Evolutionary conservation across 2,113 vertebrate genomes (phyloP), one percentile per base, ranked within the genome.

Genomic region (Sorex araneus): DNA sequence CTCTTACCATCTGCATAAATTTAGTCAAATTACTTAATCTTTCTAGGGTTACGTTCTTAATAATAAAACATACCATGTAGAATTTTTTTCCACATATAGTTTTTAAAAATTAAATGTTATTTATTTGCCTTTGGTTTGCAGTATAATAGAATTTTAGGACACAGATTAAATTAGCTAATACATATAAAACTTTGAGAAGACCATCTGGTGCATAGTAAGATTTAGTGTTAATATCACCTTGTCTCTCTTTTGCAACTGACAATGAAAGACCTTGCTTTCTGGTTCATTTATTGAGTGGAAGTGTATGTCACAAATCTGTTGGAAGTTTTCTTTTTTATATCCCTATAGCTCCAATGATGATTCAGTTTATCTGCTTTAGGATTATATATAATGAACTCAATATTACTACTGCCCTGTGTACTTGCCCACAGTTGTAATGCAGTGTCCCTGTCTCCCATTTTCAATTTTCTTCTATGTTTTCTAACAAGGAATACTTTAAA

Each of bases 191-290:
- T 60, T 27, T 32, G 36, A 54, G 21, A 43, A 57, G 4, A 69
- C 4, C 73, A 43, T 27, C 12, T 54, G 80, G 36, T 6, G 21
- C 71, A 3, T 78, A 67, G 23, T 50, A 57, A 87, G 71, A 8
- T 10, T 43, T 40, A 67, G 7, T 77, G 25, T 73, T 75, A 45
- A 60, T 40, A 47, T 70, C 16, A 32, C 13, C 15, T 57, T n/a
- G 7, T 30, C 30, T 94, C 0, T 84, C 19, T 66, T 93, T 81
- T 81, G 34, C 7, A 84, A 90, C 43, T 8, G 89, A 10, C 69
- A 21, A 8, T 66, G 23, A 69, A 43, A 69, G 47, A 57, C 50
- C 10, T 36, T 69, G 18, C 50, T 63, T 77, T 82, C 54, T 66
- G 60, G 5, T 70, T 83, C 40, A 25, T 40, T 50, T 63, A 30